Evolutionary conservation across 2,113 vertebrate genomes (phyloP).

Genomic region (Xenopus tropicalis): DNA sequence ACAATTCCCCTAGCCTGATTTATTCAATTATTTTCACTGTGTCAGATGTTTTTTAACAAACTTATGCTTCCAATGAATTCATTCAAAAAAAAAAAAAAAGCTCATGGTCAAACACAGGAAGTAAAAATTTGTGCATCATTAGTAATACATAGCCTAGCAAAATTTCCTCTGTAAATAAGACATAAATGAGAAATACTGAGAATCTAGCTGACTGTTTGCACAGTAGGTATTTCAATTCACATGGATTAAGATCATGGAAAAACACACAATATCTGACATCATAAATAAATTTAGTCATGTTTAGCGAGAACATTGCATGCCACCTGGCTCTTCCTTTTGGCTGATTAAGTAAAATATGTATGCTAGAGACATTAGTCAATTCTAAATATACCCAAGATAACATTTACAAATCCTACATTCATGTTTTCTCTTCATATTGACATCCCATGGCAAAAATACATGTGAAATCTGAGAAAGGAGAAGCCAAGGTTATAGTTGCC

Average conservation of each 20-base stretch:
- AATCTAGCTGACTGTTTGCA: too few species aligned
- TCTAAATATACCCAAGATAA: background rate
- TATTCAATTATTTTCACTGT: too few species aligned
- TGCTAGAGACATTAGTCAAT: background rate
- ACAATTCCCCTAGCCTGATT: too few species aligned
- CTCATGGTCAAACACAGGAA: too few species aligned
- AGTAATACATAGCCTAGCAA: too few species aligned
- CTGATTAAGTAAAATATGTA: background rate
- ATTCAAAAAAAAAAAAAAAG: too few species aligned
- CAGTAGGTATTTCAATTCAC: background rate
- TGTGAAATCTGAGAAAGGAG: constrained; percentile 1
- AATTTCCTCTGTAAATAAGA: too few species aligned
- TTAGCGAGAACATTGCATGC: background rate
- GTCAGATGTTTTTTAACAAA: too few species aligned
- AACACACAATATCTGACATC: background rate
- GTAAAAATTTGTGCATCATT: too few species aligned
- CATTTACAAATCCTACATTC: background rate
- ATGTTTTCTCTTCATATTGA: background rate
- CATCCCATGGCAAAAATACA: constrained; percentile 1
- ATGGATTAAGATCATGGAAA: background rate
- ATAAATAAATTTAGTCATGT: constrained; percentile 10
- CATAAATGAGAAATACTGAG: too few species aligned
- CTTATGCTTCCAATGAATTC: too few species aligned
- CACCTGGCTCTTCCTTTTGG: too few species aligned
- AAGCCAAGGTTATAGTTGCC: constrained; percentile 1